Conservation (phyloP, 92 coral and sea anemone genomes). For the Anthopleura xanthogrammica region DNA sequence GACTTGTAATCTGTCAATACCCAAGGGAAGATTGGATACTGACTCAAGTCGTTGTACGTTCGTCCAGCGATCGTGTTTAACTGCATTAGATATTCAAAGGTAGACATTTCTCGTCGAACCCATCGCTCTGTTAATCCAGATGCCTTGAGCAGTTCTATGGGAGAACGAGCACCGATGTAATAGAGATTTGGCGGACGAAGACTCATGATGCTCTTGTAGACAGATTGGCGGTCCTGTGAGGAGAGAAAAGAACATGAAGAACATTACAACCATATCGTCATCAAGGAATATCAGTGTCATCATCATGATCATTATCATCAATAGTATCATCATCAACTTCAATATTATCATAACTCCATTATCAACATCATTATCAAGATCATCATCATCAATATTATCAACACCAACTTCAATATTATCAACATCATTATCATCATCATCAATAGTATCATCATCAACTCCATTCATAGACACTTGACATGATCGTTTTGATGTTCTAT, state of each 20-base stretch:
- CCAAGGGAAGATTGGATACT: conserved; percentile 97
- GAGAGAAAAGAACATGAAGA: neutral
- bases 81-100: conserved; percentile 96
- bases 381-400: too few species aligned
- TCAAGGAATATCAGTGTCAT: neutral
- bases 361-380: too few species aligned
- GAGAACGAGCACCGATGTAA: conserved; percentile 89
- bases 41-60: conserved; percentile 92
- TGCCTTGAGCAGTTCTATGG: conserved; percentile 88
- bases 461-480: too few species aligned
- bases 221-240: conserved; percentile 74
- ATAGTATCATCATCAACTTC: too few species aligned
- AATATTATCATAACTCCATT: too few species aligned
- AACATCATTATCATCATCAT: too few species aligned
- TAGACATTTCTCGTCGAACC: conserved; percentile 93
- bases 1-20: conserved; percentile 78
- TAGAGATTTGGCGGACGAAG: conserved; percentile 85
- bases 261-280: too few species aligned
- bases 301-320: neutral
- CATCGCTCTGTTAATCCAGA: conserved; percentile 92
- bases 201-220: conserved; percentile 82
- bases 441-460: too few species aligned
- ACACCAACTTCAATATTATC: too few species aligned
- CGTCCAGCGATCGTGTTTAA: conserved; percentile 97
- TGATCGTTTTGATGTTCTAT: too few species aligned